Conservation (phyloP, 2,888 invertebrate species). For the Crossocerus cetratus region DNA sequence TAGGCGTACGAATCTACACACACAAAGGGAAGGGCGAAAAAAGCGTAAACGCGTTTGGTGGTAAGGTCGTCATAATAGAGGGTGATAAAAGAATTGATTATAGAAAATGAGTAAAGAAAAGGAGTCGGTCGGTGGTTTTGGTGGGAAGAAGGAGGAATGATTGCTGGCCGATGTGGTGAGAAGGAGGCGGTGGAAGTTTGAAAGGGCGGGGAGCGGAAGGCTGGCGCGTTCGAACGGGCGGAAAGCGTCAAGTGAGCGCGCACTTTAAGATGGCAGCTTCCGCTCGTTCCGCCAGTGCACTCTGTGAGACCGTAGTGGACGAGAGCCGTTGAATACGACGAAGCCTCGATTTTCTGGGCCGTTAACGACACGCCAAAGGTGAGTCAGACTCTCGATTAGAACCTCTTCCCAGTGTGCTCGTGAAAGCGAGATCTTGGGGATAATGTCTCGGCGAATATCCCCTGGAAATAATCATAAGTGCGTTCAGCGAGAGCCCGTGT, state of each 20-base stretch:
- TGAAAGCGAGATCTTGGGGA: background rate
- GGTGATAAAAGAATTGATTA: background rate
- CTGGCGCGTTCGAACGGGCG: slow-evolving; percentile 31
- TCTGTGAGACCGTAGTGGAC: slow-evolving; percentile 75
- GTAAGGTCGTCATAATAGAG: no score
- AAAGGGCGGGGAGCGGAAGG: slow-evolving; percentile 34
- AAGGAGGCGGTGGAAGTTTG: background rate
- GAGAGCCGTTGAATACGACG: slow-evolving; percentile 73
- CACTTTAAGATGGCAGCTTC: slow-evolving; percentile 70
- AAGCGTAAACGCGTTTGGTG: no score
- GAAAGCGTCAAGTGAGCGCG: slow-evolving; percentile 51
- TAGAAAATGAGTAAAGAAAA: background rate
- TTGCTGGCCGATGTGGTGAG: background rate
- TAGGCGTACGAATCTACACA: no score
- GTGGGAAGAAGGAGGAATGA: no score
- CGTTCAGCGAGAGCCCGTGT: slow-evolving; percentile 54
- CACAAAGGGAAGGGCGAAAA: no score
- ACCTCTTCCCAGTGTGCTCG: background rate
- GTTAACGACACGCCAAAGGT: slow-evolving; percentile 74
- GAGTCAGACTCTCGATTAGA: slow-evolving; percentile 55
- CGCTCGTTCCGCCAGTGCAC: slow-evolving; percentile 73
- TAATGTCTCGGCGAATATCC: slow-evolving; percentile 24
- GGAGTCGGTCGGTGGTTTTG: no score
- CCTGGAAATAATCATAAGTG: slow-evolving; percentile 31
- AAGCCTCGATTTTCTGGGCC: slow-evolving; percentile 74